Conservation (phyloP, 2,888 invertebrate genomes). For the Spodoptera picta region DNA sequence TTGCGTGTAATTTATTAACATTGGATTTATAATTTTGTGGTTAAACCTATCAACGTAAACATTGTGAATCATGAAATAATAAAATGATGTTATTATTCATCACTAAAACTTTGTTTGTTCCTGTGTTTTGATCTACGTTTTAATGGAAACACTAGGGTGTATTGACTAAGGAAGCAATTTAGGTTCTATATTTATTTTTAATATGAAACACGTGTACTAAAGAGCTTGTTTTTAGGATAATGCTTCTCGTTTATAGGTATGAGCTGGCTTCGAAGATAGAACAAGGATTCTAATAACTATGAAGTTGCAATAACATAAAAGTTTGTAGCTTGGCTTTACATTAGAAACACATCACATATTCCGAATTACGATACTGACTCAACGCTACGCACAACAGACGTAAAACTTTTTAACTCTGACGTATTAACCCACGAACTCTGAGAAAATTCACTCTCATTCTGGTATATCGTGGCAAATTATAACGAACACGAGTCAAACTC, state of each 20-base stretch:
- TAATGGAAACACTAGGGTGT: background rate
- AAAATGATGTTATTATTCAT: slow-evolving; percentile 24
- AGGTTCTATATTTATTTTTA: background rate
- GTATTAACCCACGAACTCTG: too few relatives aligned
- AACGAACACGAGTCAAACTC: slow-evolving; percentile 12
- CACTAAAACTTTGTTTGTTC: background rate
- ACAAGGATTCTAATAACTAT: too few relatives aligned
- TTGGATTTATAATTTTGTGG: too few relatives aligned
- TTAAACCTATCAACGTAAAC: slow-evolving; percentile 21
- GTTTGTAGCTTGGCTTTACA: too few relatives aligned
- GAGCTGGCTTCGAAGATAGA: too few relatives aligned
- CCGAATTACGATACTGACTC: too few relatives aligned
- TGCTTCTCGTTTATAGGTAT: too few relatives aligned
- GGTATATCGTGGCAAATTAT: slow-evolving; percentile 3
- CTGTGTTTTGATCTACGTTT: slow-evolving; percentile 11
- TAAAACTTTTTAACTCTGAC: too few relatives aligned
- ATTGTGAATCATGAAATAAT: slow-evolving; percentile 14
- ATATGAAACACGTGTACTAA: background rate
- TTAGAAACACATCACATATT: too few relatives aligned
- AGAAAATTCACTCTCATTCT: background rate
- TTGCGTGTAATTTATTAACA: too few relatives aligned
- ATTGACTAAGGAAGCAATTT: slow-evolving; percentile 1
- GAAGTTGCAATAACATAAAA: too few relatives aligned
- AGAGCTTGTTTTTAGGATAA: background rate
- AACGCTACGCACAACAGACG: too few relatives aligned